phyloP scores from a whole-genome alignment of 2,888 invertebrate genomes.

The Drosophila buzzatii region DNA sequence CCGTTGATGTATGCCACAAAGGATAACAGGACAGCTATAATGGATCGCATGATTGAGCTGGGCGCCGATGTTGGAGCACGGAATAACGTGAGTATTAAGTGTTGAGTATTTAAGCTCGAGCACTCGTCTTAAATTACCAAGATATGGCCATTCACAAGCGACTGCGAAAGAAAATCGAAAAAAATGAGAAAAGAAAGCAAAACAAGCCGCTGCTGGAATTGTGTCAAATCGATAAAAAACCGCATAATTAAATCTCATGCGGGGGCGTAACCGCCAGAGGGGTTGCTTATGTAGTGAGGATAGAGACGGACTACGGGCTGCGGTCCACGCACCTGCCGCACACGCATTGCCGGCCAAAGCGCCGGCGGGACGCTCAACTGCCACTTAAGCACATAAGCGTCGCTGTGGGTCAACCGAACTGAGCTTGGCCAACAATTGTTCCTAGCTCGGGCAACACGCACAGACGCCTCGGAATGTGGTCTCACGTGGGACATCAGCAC shows the following conservation, averaged over 20 bases:
- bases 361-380: constrained; percentile 42
- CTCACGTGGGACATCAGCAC: constrained; percentile 6
- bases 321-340: constrained; percentile 60
- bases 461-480: constrained; percentile 35
- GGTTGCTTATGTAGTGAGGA: not conserved
- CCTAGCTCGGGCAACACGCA: constrained; percentile 44
- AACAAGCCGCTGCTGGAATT: constrained; percentile 61
- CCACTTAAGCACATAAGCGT: constrained; percentile 34
- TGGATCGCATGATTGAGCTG: constrained; percentile 96
- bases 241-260: constrained; percentile 80
- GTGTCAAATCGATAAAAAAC: constrained; percentile 83
- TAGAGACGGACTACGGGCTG: not conserved
- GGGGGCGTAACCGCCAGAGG: constrained; percentile 47
- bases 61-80: constrained; percentile 96
- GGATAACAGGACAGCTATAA: constrained; percentile 95
- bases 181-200: constrained; percentile 38
- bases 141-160: constrained; percentile 13
- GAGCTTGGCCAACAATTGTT: constrained; percentile 70
- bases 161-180: constrained; percentile 31
- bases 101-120: constrained; percentile 9
- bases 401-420: constrained; percentile 70
- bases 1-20: constrained; percentile 98
- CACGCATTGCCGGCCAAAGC: constrained; percentile 45
- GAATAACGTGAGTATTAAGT: constrained; percentile 92
- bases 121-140: constrained; percentile 50